These are phyloP conservation scores for Ophioninae sp. DNA, from an alignment of 2,888 invertebrate species.

Conservation along the genomic window DNA sequence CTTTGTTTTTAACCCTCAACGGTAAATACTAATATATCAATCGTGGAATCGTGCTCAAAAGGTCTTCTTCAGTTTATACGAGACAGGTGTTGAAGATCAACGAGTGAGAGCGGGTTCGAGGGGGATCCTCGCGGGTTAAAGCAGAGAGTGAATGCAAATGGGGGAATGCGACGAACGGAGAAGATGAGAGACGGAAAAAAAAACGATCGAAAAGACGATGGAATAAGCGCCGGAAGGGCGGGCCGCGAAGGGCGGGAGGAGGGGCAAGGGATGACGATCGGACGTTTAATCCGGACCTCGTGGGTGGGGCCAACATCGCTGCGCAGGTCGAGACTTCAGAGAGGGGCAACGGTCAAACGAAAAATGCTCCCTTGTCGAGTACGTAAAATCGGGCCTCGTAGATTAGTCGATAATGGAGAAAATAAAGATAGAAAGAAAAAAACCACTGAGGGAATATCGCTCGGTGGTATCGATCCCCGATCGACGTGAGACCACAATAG, in stretches of 20 bases:
- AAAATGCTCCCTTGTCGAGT: constrained; percentile 39
- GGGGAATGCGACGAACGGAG: constrained; percentile 48
- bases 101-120: constrained; percentile 20
- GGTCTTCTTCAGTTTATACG: not conserved
- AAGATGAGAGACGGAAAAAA: constrained; percentile 14
- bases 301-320: constrained; percentile 72
- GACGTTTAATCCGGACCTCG: constrained; percentile 75
- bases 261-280: constrained; percentile 65
- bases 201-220: constrained; percentile 5
- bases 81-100: constrained; percentile 6
- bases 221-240: not conserved
- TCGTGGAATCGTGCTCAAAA: not conserved
- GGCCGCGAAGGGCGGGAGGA: constrained; percentile 12
- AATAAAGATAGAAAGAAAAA: constrained; percentile 37
- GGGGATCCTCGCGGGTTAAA: constrained; percentile 1
- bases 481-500: constrained; percentile 74
- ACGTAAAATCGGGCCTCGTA: constrained; percentile 70
- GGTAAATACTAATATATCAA: not conserved
- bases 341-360: constrained; percentile 22
- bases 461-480: constrained; percentile 77
- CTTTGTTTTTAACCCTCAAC: not conserved
- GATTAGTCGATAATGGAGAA: constrained; percentile 55
- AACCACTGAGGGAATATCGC: constrained; percentile 78
- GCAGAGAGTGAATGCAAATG: constrained; percentile 58
- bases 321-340: constrained; percentile 31